phyloP scores from a whole-genome alignment of 1,140 invertebrate genomes.

The Idris sp. region DNA sequence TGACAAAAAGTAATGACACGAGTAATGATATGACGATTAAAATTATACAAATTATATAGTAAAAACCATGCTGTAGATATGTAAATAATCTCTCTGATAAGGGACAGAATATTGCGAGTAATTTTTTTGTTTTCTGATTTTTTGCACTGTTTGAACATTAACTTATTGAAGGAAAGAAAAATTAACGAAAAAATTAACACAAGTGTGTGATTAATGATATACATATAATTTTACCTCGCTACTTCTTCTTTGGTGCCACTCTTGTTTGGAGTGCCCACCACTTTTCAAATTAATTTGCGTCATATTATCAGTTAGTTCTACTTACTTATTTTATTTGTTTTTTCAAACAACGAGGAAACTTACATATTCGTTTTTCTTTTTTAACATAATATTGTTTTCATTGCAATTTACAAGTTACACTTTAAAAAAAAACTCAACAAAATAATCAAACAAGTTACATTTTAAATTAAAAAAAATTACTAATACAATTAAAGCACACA shows the following conservation, averaged over 20 bases:
- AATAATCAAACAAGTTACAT: slow-evolving; percentile 7
- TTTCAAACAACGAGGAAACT: slow-evolving; percentile 75
- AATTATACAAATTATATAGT: too few relatives aligned
- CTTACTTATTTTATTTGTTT: slow-evolving; percentile 63
- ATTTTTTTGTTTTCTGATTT: slow-evolving; percentile 38
- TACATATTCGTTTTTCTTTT: slow-evolving; percentile 75
- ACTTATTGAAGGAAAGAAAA: too few relatives aligned
- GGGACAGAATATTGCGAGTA: neutral
- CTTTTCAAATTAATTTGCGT: slow-evolving; percentile 65
- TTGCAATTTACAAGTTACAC: slow-evolving; percentile 40
- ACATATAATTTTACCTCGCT: too few relatives aligned
- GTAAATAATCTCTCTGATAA: slow-evolving; percentile 53
- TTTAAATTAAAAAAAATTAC: slow-evolving; percentile 7
- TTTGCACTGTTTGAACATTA: slow-evolving; percentile 40
- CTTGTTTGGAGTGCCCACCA: slow-evolving; percentile 56
- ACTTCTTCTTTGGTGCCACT: too few relatives aligned
- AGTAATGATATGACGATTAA: slow-evolving; percentile 23
- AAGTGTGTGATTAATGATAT: slow-evolving; percentile 62
- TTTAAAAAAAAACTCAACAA: slow-evolving; percentile 18
- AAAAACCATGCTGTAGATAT: slow-evolving; percentile 34
- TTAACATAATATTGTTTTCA: slow-evolving; percentile 61
- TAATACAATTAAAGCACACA: slow-evolving; percentile 38
- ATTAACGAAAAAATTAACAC: too few relatives aligned
- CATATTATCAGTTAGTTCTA: slow-evolving; percentile 56
- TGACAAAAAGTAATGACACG: slow-evolving; percentile 8